Base-by-base conservation (phyloP, 30 jellyfish, hydroid and myxozoan genomes). In the Aurelia aurita complex sp. Pacific region DNA sequence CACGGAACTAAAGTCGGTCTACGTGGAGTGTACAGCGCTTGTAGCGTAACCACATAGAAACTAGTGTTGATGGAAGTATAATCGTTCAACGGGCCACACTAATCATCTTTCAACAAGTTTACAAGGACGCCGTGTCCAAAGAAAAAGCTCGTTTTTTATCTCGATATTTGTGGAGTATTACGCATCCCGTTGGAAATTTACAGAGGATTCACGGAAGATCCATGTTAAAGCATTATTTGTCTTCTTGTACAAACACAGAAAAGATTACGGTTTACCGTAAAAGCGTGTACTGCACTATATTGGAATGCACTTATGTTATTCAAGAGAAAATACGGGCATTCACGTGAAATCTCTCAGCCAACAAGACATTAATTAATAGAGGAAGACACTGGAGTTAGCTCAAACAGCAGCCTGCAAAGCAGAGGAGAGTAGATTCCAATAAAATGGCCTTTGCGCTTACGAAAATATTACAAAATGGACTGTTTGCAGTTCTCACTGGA, bases 11-110 rank as follows among this genome's bases (percentile, higher is more conserved):
- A 38, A 73, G 23, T 72, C 17, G 10, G 83, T 54, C 83, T 60
- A 53, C 16, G 62, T 23, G 53, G 23, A 59, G 55, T 36, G 54
- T 42, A 75, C 43, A 54, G 38, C 73, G 29, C 53, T 12, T 54
- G 70, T 42, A 14, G 68, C 61, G 91, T 63, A 66, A 81, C 91
- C 91, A 67, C 91, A 69, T 60, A 59, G 67, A 81, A 73, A 81
- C 90, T 51, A 13, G 67, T 70, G 83, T 81, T 81, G 91, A 69
- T 81, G 67, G 91, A 81, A 81, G 84, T 64, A 11, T 68, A 81
- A 81, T 81, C 91, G 57, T 19, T 32, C 90, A 65, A 80, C 82
- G 90, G 90, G 54, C 81, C 82, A 35, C 69, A 10, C 75, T 80
- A 65, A 68, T 80, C 81, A 66, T 54, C 78, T 50, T 5, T 55